These are phyloP conservation scores for Dascyllus trimaculatus DNA, from an alignment of 2,113 vertebrate species.

Conservation along the genomic window DNA sequence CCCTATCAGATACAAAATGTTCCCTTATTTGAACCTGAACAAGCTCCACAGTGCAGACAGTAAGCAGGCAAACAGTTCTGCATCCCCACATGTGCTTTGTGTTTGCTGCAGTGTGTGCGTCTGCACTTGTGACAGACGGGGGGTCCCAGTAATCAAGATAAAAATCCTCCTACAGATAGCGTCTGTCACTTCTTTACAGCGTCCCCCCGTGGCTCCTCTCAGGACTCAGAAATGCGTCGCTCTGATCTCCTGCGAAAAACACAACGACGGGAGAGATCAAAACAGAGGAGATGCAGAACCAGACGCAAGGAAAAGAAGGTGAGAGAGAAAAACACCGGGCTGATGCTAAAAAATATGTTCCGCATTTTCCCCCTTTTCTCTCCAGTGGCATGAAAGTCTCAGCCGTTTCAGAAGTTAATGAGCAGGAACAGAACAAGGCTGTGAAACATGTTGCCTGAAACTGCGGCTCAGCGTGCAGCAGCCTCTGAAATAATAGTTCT, in stretches of 20 bases:
- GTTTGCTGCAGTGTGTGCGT: background rate
- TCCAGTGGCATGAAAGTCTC: constrained; percentile 8
- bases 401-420: background rate
- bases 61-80: background rate
- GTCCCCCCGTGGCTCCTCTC: constrained; percentile 13
- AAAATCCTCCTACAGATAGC: constrained; percentile 5
- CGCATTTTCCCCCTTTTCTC: background rate
- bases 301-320: background rate
- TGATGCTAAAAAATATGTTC: background rate
- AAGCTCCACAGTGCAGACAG: background rate
- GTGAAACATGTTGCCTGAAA: background rate
- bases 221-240: constrained; percentile 73
- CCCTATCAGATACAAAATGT: background rate
- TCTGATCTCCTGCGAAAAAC: constrained; percentile 59
- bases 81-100: background rate
- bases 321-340: background rate
- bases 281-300: background rate
- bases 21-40: background rate
- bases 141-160: constrained; percentile 7
- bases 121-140: background rate
- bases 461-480: background rate
- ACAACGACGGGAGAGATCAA: constrained; percentile 34
- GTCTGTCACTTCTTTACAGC: constrained; percentile 14
- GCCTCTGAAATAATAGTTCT: constrained; percentile 4
- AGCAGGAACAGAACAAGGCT: background rate